These are phyloP conservation scores for Bolborhynchus lineola DNA, from an alignment of 2,113 vertebrate species.

Conservation along the genomic window DNA sequence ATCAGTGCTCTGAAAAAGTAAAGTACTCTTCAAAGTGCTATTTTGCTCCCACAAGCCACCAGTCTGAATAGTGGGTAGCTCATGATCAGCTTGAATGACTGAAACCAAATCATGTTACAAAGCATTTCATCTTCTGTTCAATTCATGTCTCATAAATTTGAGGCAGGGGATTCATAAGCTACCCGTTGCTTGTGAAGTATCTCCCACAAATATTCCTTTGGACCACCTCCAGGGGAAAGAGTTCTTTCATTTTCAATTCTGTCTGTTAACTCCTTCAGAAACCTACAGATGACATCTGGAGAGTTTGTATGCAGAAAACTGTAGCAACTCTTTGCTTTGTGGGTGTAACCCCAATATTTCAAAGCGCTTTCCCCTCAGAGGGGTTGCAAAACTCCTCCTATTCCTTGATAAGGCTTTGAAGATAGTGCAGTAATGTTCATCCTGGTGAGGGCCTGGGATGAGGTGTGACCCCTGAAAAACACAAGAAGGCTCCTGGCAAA, in stretches of 20 bases:
- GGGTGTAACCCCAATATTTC: background rate
- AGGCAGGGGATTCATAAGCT: slow-evolving; percentile 1
- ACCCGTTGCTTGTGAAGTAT: background rate
- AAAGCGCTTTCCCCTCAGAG: background rate
- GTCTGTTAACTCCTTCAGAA: slow-evolving; percentile 9
- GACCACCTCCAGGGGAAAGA: background rate
- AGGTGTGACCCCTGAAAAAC: background rate
- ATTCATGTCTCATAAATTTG: background rate
- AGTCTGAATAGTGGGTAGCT: background rate
- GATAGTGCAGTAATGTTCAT: background rate
- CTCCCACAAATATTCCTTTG: slow-evolving; percentile 34
- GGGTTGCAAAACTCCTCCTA: background rate
- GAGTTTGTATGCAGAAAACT: background rate
- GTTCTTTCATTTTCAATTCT: background rate
- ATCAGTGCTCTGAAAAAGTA: background rate
- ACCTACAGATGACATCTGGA: background rate
- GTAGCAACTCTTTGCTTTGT: background rate
- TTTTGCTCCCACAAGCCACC: background rate
- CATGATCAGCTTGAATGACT: background rate
- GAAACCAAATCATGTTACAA: slow-evolving; percentile 9
- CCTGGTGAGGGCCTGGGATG: background rate
- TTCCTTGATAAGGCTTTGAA: background rate
- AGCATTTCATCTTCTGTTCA: background rate
- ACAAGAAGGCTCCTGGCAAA: background rate
- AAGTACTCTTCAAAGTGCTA: background rate